These are phyloP conservation scores for Plebejus anna DNA, from an alignment of 2,888 invertebrate species.

Conservation along the genomic window DNA sequence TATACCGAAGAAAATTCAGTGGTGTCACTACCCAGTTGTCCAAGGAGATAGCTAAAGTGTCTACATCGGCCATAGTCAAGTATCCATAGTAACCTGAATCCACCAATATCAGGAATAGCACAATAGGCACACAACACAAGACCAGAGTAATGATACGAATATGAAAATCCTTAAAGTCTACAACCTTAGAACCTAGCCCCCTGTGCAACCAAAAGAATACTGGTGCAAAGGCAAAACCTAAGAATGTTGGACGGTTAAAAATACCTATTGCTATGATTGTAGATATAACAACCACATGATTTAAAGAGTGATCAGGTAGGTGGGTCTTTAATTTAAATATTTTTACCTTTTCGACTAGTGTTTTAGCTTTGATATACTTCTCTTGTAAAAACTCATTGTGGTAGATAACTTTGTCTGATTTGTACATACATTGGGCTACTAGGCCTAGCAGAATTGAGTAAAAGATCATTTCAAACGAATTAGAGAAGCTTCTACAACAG, in stretches of 20 bases:
- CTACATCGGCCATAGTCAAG: constrained; percentile 86
- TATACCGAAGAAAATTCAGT: constrained; percentile 93
- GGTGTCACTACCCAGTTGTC: constrained; percentile 94
- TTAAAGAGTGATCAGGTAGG: constrained; percentile 85
- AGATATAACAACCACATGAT: constrained; percentile 83
- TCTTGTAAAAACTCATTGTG: constrained; percentile 86
- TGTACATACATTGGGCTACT: constrained; percentile 87
- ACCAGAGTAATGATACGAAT: constrained; percentile 84
- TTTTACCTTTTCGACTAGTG: constrained; percentile 85
- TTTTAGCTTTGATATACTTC: constrained; percentile 84
- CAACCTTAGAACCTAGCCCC: constrained; percentile 86
- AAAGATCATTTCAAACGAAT: constrained; percentile 90
- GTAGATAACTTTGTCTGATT: constrained; percentile 84
- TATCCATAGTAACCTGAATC: constrained; percentile 92
- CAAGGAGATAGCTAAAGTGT: constrained; percentile 83
- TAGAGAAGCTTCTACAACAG: constrained; percentile 93
- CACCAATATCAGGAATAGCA: constrained; percentile 82
- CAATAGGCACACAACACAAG: constrained; percentile 82
- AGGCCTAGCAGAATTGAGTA: constrained; percentile 86
- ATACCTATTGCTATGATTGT: constrained; percentile 86
- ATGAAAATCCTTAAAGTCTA: constrained; percentile 87
- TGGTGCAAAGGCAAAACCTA: constrained; percentile 90
- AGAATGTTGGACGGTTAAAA: constrained; percentile 96
- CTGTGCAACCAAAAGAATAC: constrained; percentile 92
- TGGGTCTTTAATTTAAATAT: constrained; percentile 85